phyloP scores from a whole-genome alignment of 2,113 vertebrate species.

The Ursus arctos region DNA sequence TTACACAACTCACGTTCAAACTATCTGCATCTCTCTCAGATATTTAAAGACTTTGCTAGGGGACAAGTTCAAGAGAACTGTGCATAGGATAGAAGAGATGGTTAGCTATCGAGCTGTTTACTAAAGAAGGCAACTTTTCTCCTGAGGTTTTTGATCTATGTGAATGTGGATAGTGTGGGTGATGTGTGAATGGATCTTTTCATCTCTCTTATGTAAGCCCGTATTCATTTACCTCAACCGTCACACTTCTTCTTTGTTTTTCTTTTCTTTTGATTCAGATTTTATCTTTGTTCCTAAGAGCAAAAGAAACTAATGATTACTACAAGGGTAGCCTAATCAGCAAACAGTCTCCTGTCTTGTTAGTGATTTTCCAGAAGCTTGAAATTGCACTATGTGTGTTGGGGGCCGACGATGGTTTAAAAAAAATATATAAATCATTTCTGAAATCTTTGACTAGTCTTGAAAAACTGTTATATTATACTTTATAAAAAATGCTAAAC shows the following conservation, averaged over 20 bases:
- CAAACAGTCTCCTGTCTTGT: conserved; percentile 14
- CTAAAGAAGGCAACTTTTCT: neutral
- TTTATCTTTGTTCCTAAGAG: conserved; percentile 19
- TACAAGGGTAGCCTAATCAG: conserved; percentile 33
- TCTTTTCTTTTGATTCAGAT: conserved; percentile 9
- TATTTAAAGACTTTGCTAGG: neutral
- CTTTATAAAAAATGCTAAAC: no score
- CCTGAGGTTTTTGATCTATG: neutral
- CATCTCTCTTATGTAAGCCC: neutral
- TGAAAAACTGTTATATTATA: neutral
- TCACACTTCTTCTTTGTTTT: conserved; percentile 16
- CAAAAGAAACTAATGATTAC: conserved; percentile 40
- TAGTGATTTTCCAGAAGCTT: conserved; percentile 51
- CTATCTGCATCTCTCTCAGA: neutral
- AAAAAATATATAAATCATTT: conserved; percentile 3
- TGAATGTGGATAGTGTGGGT: neutral
- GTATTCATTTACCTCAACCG: conserved; percentile 36
- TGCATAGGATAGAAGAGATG: neutral
- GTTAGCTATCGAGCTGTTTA: neutral
- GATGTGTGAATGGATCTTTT: conserved; percentile 38
- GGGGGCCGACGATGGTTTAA: neutral
- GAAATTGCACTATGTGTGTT: neutral
- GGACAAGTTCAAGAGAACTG: neutral
- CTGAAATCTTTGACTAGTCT: conserved; percentile 23
- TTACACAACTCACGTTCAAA: neutral